Evolutionary conservation across 2,113 vertebrate genomes (phyloP), one percentile per base, ranked within the genome.

Genomic region (Geococcyx californianus): DNA sequence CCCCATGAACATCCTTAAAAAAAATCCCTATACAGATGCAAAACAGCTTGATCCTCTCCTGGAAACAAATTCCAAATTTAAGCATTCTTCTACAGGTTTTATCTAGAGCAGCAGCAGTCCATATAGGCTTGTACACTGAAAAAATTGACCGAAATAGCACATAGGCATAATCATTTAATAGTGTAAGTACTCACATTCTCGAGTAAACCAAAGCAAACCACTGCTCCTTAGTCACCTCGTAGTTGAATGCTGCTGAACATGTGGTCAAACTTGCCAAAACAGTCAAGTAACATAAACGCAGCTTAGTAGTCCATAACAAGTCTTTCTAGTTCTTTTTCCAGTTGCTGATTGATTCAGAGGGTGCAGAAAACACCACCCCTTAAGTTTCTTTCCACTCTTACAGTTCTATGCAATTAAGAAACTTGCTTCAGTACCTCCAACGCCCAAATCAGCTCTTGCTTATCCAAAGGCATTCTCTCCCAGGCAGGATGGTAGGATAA

Each of bases 101-200:
- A 81, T 69, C 62, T 85, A 52, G 21, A 84, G 56, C 72, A 94
- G 74, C 45, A 47, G 36, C 13, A 83, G 49, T 80, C 68, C 21
- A n/a, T 21, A 58, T 18, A 56, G 67, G 31, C 47, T 92, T 42
- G 19, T 63, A 70, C 25, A 84, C 42, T 55, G 64, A 55, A 77
- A 75, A 80, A 76, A 90, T 75, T 38, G 38, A 84, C 67, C 2
- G 0, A 96, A 95, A 91, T n/a, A 51, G 77, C 84, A 62, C 40
- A 89, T 9, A 89, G 79, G 63, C 60, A 90, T 78, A 88, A 84
- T 56, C 38, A 89, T 62, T 97, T 96, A 93, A 52, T 60, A 95
- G 81, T 33, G 63, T 64, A 74, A 90, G 18, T 95, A 97, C 96
- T 98, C 94, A 97, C 91, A 33, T 75, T 64, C 64, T 86, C 70